These are phyloP conservation scores for Ichneumoninae sp. DNA, from an alignment of 2,888 invertebrate genomes.

Conservation along the genomic window DNA sequence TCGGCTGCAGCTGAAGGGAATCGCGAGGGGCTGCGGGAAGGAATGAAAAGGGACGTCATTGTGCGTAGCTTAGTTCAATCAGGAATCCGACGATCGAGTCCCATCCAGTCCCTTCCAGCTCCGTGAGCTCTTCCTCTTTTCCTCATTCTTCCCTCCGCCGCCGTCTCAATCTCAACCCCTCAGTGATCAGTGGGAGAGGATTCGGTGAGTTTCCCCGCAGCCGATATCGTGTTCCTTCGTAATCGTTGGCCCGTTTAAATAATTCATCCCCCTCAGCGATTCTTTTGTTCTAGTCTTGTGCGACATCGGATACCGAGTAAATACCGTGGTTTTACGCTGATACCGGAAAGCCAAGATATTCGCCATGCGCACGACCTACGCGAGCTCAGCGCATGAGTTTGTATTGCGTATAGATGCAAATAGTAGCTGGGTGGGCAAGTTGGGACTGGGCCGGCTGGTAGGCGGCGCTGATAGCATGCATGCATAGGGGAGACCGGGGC, in stretches of 20 bases:
- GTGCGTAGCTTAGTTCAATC: conserved; percentile 31
- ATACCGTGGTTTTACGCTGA: conserved; percentile 5
- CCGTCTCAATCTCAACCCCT: conserved; percentile 38
- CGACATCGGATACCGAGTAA: conserved; percentile 4
- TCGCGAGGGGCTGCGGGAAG: neutral
- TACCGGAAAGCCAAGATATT: neutral
- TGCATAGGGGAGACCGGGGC: too few species aligned
- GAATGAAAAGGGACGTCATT: conserved; percentile 11
- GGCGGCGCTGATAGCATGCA: too few species aligned
- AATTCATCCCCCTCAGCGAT: conserved; percentile 45
- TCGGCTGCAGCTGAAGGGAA: neutral
- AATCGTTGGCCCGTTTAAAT: conserved; percentile 36
- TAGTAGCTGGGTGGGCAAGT: too few species aligned
- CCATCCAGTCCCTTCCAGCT: conserved; percentile 13
- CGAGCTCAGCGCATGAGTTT: too few species aligned
- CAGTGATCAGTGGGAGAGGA: conserved; percentile 47
- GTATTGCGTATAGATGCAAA: too few species aligned
- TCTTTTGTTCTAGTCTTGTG: neutral
- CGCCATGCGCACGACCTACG: too few species aligned
- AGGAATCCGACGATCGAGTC: conserved; percentile 11
- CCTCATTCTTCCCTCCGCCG: conserved; percentile 1
- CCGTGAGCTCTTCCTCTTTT: neutral
- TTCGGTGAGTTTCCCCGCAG: neutral
- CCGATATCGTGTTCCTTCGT: conserved; percentile 14
- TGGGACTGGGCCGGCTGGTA: too few species aligned